Evolutionary conservation across 2,113 vertebrate species (phyloP).

Genomic region (Onychorhynchus coronatus): DNA sequence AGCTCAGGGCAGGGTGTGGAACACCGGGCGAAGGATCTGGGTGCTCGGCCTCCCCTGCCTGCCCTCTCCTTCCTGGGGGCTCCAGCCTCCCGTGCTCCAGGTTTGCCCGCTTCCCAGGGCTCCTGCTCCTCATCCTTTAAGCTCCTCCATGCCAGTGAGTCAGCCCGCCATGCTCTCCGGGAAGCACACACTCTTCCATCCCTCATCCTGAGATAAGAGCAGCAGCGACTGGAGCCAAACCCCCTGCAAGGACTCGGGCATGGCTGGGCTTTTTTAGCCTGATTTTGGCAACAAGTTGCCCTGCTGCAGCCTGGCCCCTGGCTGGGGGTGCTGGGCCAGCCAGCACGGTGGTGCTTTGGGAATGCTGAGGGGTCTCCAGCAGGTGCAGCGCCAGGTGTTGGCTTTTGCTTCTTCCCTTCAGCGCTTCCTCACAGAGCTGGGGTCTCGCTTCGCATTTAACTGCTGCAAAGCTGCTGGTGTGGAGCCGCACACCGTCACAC

Average conservation of each 20-base stretch:
- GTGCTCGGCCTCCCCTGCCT: neutral
- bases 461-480: fast-evolving
- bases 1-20: neutral
- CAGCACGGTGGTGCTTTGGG: fast-evolving
- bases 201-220: neutral
- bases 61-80: neutral
- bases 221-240: fast-evolving
- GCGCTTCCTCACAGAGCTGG: neutral
- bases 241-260: fast-evolving
- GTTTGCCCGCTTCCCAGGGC: fast-evolving
- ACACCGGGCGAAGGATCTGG: neutral
- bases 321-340: neutral
- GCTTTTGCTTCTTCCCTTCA: neutral
- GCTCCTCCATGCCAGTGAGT: neutral
- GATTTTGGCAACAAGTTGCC: neutral
- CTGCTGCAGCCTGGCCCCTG: fast-evolving
- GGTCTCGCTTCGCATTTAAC: neutral
- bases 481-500: fast-evolving
- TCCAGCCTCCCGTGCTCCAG: neutral
- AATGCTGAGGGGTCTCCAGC: neutral
- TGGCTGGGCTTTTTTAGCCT: neutral
- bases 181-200: neutral
- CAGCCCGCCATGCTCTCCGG: neutral
- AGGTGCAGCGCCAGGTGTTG: neutral
- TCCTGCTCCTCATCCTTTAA: neutral